phyloP scores from a whole-genome alignment of 2,113 vertebrate species.

The Terrapene triunguis region DNA sequence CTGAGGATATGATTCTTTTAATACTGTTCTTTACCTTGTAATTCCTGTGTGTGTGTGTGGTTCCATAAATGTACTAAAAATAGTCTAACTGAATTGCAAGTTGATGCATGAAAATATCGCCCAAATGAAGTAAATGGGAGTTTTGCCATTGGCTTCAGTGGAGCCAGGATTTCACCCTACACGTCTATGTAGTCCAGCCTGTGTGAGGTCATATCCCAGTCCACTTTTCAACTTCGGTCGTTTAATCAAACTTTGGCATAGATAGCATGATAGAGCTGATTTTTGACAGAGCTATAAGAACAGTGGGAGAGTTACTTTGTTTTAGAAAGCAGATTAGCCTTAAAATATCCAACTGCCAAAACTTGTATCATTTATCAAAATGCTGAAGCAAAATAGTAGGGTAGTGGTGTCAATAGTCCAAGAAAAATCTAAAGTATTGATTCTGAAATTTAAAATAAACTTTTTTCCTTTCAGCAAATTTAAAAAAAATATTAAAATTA shows the following conservation, averaged over 20 bases:
- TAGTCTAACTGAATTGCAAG: background rate
- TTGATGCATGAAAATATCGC: rapidly evolving
- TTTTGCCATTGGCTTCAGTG: background rate
- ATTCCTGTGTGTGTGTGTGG: background rate
- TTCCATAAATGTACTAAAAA: background rate
- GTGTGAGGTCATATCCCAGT: background rate
- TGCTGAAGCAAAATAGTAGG: background rate
- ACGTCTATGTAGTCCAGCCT: background rate
- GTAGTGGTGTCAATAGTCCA: background rate
- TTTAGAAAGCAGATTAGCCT: background rate
- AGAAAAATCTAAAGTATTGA: background rate
- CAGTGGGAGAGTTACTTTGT: background rate
- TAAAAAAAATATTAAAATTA: background rate
- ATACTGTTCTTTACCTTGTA: background rate
- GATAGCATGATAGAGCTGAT: background rate
- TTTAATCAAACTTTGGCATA: background rate
- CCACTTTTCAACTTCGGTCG: background rate
- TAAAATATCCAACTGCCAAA: background rate
- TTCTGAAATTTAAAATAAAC: background rate
- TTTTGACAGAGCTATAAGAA: background rate
- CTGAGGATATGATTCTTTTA: background rate
- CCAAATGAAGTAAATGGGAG: background rate
- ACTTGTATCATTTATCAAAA: background rate
- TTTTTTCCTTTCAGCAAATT: background rate
- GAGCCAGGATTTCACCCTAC: background rate